Percentiles rank a stretch among this genome's conserved stretches.
phyloP scores from a whole-genome alignment of 2,888 invertebrate genomes.

The Amaurobius ferox region DNA sequence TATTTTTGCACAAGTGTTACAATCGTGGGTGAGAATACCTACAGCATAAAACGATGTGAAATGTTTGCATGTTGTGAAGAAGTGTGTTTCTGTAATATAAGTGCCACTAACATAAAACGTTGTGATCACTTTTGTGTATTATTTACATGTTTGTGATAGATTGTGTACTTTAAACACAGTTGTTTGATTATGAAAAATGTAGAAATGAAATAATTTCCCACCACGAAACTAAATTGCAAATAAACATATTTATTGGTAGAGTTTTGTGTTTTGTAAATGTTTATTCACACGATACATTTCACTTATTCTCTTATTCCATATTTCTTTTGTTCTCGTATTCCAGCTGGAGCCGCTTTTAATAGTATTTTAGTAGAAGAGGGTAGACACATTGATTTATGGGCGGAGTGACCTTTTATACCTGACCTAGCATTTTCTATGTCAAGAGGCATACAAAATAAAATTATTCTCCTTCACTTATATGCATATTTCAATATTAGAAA shows the following conservation, averaged over 20 bases:
- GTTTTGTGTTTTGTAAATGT: too few species aligned
- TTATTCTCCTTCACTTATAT: too few species aligned
- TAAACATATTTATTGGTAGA: slow-evolving; percentile 66
- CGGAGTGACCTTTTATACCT: too few species aligned
- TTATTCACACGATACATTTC: too few species aligned
- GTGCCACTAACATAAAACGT: slow-evolving; percentile 6
- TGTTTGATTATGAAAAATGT: slow-evolving; percentile 58
- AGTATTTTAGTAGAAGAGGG: too few species aligned
- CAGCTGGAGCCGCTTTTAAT: too few species aligned
- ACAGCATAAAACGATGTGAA: not conserved
- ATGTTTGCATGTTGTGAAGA: not conserved
- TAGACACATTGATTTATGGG: too few species aligned
- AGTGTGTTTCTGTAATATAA: slow-evolving; percentile 9
- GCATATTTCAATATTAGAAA: too few species aligned
- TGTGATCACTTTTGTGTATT: slow-evolving; percentile 39
- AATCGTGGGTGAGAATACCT: not conserved
- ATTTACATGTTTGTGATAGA: slow-evolving; percentile 55
- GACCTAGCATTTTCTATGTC: too few species aligned
- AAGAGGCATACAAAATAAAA: too few species aligned
- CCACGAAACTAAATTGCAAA: slow-evolving; percentile 53
- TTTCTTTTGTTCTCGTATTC: too few species aligned
- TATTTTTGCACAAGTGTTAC: not conserved
- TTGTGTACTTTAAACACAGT: slow-evolving; percentile 45
- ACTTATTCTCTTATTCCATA: not conserved
- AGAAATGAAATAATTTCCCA: slow-evolving; percentile 40